A percentile compares a stretch with the other conserved stretches of the same genome.
Evolutionary conservation across 2,113 vertebrate genomes (phyloP).

Genomic region (Oncorhynchus gorbuscha): DNA sequence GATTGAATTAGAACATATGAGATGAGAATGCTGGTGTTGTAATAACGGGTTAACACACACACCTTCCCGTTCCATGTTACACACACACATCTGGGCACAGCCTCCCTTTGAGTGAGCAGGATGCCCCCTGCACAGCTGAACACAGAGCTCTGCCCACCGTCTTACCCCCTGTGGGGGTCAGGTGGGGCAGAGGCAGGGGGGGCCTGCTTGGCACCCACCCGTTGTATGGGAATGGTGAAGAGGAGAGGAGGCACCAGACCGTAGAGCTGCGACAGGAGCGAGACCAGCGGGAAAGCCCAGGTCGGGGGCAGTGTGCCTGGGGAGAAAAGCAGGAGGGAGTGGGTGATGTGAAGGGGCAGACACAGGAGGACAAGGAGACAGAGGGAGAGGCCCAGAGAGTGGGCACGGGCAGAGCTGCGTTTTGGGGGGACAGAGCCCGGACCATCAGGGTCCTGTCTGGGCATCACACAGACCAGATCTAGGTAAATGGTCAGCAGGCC

Average conservation of each 20-base stretch:
- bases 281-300: conserved; percentile 48
- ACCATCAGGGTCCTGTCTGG: conserved; percentile 34
- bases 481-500: conserved; percentile 67
- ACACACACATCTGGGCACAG: conserved; percentile 51
- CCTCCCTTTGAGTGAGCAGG: conserved; percentile 60
- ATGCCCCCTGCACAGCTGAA: conserved; percentile 49
- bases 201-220: conserved; percentile 16
- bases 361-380: conserved; percentile 75
- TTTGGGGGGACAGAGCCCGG: conserved; percentile 36
- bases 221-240: conserved; percentile 61
- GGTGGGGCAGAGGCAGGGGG: conserved; percentile 46
- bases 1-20: not conserved
- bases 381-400: conserved; percentile 67
- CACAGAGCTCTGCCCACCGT: conserved; percentile 44
- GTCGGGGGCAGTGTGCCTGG: conserved; percentile 47
- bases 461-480: conserved; percentile 59
- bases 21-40: no score
- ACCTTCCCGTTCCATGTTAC: not conserved
- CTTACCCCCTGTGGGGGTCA: conserved; percentile 43
- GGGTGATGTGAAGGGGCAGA: conserved; percentile 69
- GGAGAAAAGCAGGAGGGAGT: conserved; percentile 63
- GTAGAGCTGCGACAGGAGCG: conserved; percentile 73
- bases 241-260: conserved; percentile 73
- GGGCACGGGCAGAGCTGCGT: conserved; percentile 36
- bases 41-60: no score